phyloP scores from a whole-genome alignment of 2,797 vertebrate species.

The Gambelia wislizenii region DNA sequence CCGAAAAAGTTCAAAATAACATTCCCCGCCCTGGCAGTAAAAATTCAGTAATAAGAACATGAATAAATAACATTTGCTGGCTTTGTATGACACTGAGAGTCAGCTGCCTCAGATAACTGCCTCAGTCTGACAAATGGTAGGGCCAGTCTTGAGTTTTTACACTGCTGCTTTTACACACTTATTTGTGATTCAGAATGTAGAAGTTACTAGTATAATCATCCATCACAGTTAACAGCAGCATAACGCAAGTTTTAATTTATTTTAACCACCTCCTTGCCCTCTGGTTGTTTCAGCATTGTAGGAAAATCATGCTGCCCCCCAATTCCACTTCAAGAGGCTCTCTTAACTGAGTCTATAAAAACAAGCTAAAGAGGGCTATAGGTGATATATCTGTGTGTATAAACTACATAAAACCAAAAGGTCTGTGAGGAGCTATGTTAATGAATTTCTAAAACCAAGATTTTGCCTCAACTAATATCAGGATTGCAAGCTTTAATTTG shows the following conservation, averaged over 20 bases:
- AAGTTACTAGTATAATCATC: conserved; percentile 11
- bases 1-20: too few relatives aligned
- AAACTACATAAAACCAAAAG: not conserved
- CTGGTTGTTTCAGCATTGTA: conserved; percentile 9
- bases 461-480: not conserved
- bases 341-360: conserved; percentile 12
- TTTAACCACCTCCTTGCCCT: conserved; percentile 7
- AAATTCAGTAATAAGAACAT: not conserved
- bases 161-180: conserved; percentile 10
- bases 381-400: not conserved
- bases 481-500: not conserved
- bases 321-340: not conserved
- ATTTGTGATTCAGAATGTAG: conserved; percentile 13
- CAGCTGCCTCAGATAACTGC: not conserved
- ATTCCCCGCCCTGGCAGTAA: too few relatives aligned
- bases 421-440: not conserved
- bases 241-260: conserved; percentile 19
- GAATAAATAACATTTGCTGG: not conserved
- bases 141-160: not conserved
- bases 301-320: not conserved
- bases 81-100: not conserved
- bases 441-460: not conserved
- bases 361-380: not conserved
- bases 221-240: not conserved
- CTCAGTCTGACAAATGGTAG: not conserved